Evolutionary conservation across 2,888 invertebrate genomes (phyloP), one percentile per base, ranked within the genome.

Genomic region (Congeria kusceri): DNA sequence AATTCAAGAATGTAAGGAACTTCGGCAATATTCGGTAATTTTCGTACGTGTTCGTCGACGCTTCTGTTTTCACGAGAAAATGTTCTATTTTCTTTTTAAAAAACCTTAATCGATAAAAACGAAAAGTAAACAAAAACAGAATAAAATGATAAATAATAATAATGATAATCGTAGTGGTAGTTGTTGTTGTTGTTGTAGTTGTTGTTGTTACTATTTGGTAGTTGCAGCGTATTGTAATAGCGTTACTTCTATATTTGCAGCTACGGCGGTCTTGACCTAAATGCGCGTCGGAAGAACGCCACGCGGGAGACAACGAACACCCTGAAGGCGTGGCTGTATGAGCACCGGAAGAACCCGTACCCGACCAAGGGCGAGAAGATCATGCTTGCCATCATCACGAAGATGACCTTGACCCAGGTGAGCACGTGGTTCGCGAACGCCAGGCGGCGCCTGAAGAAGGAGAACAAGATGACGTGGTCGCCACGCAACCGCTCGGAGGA

Each of bases 381-480:
- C 89, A 97, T 98, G 97, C 94, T 98, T 92, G 98, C 98, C 86
- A 97, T 98, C 92, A 97, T 98, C 92, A 98, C 98, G 76, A 97
- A 98, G 94, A 98, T 98, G 98, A 98, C 98, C 74, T 94, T 98
- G 86, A 98, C 98, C 5, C 93, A 92, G 83, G 98, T 98, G 82
- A 97, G 97, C 67, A 98, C 98, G 89, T 98, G 98, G 98, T 98
- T 98, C 93, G 98, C 98, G 76, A 98, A 98, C 94, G 98, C 98
- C 44, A 95, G 98, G 80, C 95, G 98, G 88, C 95, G 98, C 61
- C 95, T 98, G 89, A 98, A 98, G 95, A 98, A 98, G 93, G 98
- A 98, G 94, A 98, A 98, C 95, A 98, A 98, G 94, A 98, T 98
- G 97, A 98, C 98, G 84, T 98, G 98, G 98, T 97, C 97, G 92